Percentiles rank a stretch among this genome's conserved stretches.
These are phyloP conservation scores for Onchidella celtica DNA, from an alignment of 2,888 invertebrate genomes.

Conservation along the genomic window DNA sequence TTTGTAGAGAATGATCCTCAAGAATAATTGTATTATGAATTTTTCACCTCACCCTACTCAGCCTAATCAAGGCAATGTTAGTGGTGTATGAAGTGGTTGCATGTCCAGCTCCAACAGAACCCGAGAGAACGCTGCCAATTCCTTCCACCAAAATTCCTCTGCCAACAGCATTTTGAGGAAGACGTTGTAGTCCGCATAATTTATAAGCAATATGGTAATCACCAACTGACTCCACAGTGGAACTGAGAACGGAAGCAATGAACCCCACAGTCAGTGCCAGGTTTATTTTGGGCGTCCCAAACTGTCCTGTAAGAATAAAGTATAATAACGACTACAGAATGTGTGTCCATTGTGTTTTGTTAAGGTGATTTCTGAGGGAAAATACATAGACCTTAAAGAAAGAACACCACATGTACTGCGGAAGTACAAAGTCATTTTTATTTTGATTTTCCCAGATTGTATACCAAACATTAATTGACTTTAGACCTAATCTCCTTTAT, in stretches of 20 bases:
- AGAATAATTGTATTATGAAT: no score
- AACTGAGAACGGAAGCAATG: constrained; percentile 61
- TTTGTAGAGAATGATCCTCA: no score
- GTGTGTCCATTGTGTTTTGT: no score
- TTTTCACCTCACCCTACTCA: constrained; percentile 51
- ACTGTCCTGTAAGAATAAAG: constrained; percentile 72
- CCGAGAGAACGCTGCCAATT: constrained; percentile 65
- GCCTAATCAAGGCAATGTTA: constrained; percentile 59
- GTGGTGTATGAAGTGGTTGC: constrained; percentile 69
- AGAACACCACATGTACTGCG: no score
- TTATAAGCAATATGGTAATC: constrained; percentile 67
- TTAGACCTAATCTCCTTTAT: no score
- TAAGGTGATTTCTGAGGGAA: no score
- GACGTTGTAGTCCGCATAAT: constrained; percentile 57
- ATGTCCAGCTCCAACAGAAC: constrained; percentile 66
- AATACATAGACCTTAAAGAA: no score
- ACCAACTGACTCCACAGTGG: constrained; percentile 67
- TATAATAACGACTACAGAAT: no score
- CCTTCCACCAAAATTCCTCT: constrained; percentile 70
- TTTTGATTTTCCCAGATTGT: no score
- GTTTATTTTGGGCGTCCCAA: constrained; percentile 64
- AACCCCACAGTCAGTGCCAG: constrained; percentile 65
- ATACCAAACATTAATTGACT: no score
- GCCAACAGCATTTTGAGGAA: constrained; percentile 68
- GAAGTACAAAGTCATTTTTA: no score